phyloP scores from a whole-genome alignment of 2,888 invertebrate genomes.

The Coelogynopora nodosa region DNA sequence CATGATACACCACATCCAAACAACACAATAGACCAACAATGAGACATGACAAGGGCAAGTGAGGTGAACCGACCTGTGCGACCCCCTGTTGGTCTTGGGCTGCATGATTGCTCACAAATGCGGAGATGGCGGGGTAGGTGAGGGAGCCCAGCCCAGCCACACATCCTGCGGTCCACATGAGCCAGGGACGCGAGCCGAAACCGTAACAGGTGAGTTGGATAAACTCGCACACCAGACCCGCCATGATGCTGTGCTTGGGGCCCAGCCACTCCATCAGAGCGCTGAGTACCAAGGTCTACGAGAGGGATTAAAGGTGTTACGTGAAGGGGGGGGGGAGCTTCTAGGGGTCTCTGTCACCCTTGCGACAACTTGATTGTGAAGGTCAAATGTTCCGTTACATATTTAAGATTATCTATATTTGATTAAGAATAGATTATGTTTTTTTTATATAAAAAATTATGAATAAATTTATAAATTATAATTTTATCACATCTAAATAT shows the following conservation, averaged over 20 bases:
- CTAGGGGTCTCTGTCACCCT: too few relatives aligned
- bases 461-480: too few relatives aligned
- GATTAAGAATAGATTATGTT: too few relatives aligned
- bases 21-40: too few relatives aligned
- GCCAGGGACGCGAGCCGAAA: constrained; percentile 91
- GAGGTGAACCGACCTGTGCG: not conserved
- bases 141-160: constrained; percentile 90
- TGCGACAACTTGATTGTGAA: too few relatives aligned
- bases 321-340: too few relatives aligned
- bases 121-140: constrained; percentile 96
- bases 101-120: constrained; percentile 94
- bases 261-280: constrained; percentile 80
- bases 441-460: too few relatives aligned
- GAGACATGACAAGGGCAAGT: not conserved
- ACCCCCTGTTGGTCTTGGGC: constrained; percentile 89
- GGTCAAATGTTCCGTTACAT: too few relatives aligned
- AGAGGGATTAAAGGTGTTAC: not conserved
- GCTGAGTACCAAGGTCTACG: constrained; percentile 66
- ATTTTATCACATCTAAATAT: too few relatives aligned
- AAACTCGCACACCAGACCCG: constrained; percentile 92
- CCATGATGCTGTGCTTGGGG: constrained; percentile 91
- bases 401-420: too few relatives aligned
- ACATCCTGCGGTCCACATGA: constrained; percentile 99
- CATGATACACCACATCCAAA: too few relatives aligned
- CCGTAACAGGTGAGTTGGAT: constrained; percentile 95